phyloP scores from a whole-genome alignment of 2,888 invertebrate species.

The Corbicula japonica region DNA sequence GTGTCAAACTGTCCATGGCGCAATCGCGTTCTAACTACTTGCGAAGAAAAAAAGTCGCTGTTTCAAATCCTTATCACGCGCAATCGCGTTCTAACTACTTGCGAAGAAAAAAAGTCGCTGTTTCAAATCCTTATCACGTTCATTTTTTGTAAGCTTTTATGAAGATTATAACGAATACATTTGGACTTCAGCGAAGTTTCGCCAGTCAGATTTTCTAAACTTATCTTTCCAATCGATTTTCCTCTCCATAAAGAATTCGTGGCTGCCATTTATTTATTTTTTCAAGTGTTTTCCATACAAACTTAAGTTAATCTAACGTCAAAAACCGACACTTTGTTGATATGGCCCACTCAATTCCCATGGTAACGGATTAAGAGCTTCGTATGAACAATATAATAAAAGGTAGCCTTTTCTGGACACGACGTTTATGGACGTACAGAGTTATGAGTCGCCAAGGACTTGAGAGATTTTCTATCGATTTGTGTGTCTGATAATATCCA shows the following conservation, averaged over 20 bases:
- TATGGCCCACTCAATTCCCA: conserved; percentile 44
- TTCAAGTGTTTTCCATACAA: conserved; percentile 56
- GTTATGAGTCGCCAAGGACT: neutral
- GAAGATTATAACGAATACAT: no score
- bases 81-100: no score
- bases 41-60: no score
- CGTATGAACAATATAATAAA: conserved; percentile 31
- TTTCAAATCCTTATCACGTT: no score
- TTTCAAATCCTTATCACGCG: no score
- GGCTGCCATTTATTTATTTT: conserved; percentile 31
- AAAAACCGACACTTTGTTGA: conserved; percentile 37
- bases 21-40: no score
- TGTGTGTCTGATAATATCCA: no score
- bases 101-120: no score
- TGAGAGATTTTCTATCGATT: no score
- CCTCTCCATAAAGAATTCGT: neutral
- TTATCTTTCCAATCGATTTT: conserved; percentile 3
- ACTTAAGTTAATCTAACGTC: conserved; percentile 39
- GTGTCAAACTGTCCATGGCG: conserved; percentile 24
- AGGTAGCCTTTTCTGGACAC: conserved; percentile 18
- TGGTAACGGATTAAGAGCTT: conserved; percentile 40
- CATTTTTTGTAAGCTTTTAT: no score
- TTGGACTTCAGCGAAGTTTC: no score
- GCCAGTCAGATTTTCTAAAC: no score
- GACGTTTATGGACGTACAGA: conserved; percentile 24